Percentiles rank a stretch among this genome's conserved stretches.
phyloP scores from a whole-genome alignment of 2,888 invertebrate species.

The Dascillus cervinus region DNA sequence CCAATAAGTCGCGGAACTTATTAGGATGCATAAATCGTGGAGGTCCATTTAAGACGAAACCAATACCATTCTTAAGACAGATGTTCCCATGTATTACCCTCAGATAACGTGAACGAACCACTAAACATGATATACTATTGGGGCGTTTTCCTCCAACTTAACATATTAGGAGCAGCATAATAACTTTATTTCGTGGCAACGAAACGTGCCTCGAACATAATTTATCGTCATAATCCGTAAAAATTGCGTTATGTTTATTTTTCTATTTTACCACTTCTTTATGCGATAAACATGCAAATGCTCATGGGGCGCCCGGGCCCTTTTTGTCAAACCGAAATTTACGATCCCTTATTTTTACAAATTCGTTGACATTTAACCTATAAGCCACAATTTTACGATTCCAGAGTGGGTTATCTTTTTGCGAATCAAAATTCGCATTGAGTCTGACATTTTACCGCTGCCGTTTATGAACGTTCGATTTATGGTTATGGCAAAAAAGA shows the following conservation, averaged over 20 bases:
- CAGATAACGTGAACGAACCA: slow-evolving; percentile 34
- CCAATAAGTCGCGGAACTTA: slow-evolving; percentile 23
- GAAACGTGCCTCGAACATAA: slow-evolving; percentile 14
- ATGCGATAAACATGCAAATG: slow-evolving; percentile 14
- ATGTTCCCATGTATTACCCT: slow-evolving; percentile 32
- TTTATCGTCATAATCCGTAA: slow-evolving; percentile 18
- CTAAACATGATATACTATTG: slow-evolving; percentile 36
- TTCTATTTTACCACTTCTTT: slow-evolving; percentile 16
- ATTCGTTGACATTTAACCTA: slow-evolving; percentile 19
- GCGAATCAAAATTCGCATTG: slow-evolving; percentile 30
- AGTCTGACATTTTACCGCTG: slow-evolving; percentile 23
- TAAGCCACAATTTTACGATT: slow-evolving; percentile 10
- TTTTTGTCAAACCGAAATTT: neutral
- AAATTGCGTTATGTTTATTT: slow-evolving; percentile 12
- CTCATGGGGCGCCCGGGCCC: slow-evolving; percentile 6
- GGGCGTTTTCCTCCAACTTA: slow-evolving; percentile 17
- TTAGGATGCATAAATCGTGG: slow-evolving; percentile 31
- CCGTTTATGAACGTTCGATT: slow-evolving; percentile 28
- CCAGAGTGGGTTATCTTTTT: slow-evolving; percentile 28
- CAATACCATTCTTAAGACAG: slow-evolving; percentile 35
- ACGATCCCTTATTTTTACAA: slow-evolving; percentile 5
- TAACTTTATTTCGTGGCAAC: slow-evolving; percentile 14
- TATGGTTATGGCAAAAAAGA: slow-evolving; percentile 31
- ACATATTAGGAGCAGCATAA: slow-evolving; percentile 18
- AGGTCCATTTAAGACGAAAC: slow-evolving; percentile 33